These are phyloP conservation scores for Macrotrachela quadricornifera DNA, from an alignment of 1,140 invertebrate genomes.

Conservation along the genomic window DNA sequence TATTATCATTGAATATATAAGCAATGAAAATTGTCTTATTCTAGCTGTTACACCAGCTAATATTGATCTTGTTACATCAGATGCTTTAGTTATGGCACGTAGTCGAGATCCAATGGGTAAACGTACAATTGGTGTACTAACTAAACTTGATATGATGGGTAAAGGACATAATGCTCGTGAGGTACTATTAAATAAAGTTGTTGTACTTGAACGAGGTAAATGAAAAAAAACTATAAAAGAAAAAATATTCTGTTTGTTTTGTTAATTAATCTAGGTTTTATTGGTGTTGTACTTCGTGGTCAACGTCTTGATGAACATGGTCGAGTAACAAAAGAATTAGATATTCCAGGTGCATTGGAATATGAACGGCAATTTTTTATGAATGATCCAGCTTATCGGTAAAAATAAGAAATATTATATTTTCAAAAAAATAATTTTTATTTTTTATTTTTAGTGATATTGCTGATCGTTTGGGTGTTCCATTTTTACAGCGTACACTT, in stretches of 20 bases:
- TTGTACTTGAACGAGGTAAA: slow-evolving; percentile 57
- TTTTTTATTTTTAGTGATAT: slow-evolving; percentile 40
- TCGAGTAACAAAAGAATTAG: too few relatives aligned
- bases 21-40: slow-evolving; percentile 33
- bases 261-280: slow-evolving; percentile 37
- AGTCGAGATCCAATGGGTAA: slow-evolving; percentile 37
- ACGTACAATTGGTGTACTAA: slow-evolving; percentile 94
- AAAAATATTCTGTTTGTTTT: too few relatives aligned
- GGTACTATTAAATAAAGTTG: slow-evolving; percentile 84
- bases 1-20: slow-evolving; percentile 33
- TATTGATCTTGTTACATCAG: slow-evolving; percentile 35
- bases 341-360: slow-evolving; percentile 67
- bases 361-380: slow-evolving; percentile 96
- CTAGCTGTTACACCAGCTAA: slow-evolving; percentile 37
- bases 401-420: too few relatives aligned
- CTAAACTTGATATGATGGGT: slow-evolving; percentile 98
- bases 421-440: too few relatives aligned
- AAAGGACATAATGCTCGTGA: slow-evolving; percentile 95
- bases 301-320: slow-evolving; percentile 73
- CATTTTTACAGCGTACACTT: slow-evolving; percentile 79
- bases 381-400: slow-evolving; percentile 33
- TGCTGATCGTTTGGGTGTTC: slow-evolving; percentile 90
- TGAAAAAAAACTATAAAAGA: too few relatives aligned
- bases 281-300: slow-evolving; percentile 93
- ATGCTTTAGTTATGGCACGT: slow-evolving; percentile 36